Conservation (phyloP, 2,797 vertebrate species). For the Sebastes hubbsi region DNA sequence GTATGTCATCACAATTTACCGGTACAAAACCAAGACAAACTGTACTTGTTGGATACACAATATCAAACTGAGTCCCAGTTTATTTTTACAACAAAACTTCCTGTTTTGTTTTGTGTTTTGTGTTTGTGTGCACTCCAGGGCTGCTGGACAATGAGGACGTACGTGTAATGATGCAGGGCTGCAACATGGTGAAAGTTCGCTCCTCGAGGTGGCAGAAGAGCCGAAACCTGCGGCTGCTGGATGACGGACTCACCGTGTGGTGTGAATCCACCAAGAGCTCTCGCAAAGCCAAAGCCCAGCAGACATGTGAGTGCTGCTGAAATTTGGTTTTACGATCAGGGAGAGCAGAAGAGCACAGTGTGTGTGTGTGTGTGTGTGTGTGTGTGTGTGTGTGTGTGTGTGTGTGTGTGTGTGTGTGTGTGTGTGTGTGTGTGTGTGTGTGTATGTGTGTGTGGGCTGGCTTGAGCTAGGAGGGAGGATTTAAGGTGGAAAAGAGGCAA, state of each 20-base stretch:
- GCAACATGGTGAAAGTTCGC: constrained; percentile 90
- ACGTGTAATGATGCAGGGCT: constrained; percentile 88
- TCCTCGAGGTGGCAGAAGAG: constrained; percentile 86
- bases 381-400: too few relatives aligned
- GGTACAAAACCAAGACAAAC: not conserved
- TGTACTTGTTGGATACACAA: not conserved
- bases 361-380: not conserved
- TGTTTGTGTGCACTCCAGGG: constrained; percentile 69
- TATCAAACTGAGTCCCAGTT: not conserved
- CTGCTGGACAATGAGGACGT: constrained; percentile 91
- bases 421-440: not conserved
- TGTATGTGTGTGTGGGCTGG: too few relatives aligned
- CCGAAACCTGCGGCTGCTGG: constrained; percentile 87
- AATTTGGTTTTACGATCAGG: not conserved
- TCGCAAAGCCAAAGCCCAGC: constrained; percentile 80
- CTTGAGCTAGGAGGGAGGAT: not conserved
- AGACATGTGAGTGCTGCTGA: constrained; percentile 86
- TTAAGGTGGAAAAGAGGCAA: constrained; percentile 8
- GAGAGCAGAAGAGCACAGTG: not conserved
- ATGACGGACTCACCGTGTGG: constrained; percentile 92
- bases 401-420: not conserved
- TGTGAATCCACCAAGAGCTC: constrained; percentile 88
- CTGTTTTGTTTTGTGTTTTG: not conserved
- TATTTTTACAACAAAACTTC: not conserved
- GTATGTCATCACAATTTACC: not conserved